These are phyloP conservation scores for Bubo bubo DNA, from an alignment of 2,113 vertebrate genomes.

Conservation along the genomic window DNA sequence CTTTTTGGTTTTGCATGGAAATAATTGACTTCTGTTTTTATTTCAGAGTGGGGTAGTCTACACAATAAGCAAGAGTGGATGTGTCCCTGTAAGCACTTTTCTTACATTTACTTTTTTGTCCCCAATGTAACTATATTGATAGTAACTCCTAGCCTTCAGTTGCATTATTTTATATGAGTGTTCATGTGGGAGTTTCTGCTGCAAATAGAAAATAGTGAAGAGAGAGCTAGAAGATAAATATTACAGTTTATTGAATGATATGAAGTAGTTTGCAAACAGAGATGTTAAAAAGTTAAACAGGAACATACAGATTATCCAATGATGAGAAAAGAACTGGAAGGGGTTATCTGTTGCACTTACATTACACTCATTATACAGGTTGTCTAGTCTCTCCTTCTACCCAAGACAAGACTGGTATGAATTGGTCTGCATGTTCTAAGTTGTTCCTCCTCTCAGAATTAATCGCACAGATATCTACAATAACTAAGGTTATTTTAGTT, in stretches of 20 bases:
- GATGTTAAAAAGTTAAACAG: not conserved
- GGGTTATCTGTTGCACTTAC: not conserved
- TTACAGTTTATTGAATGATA: not conserved
- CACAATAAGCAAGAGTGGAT: slow-evolving; percentile 49
- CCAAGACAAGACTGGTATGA: not conserved
- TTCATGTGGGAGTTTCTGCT: not conserved
- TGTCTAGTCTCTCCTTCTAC: not conserved
- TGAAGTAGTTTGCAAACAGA: not conserved
- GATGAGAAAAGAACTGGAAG: not conserved
- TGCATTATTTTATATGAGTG: not conserved
- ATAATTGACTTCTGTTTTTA: slow-evolving; percentile 4
- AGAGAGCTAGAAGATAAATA: not conserved
- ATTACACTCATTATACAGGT: not conserved
- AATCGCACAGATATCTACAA: not conserved
- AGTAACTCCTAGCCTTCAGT: not conserved
- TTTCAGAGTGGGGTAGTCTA: slow-evolving; percentile 53
- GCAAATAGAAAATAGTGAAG: not conserved
- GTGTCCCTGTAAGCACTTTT: slow-evolving; percentile 53
- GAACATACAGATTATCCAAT: not conserved
- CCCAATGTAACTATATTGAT: not conserved
- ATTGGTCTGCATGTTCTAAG: not conserved
- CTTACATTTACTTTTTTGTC: not conserved
- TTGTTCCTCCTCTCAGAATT: not conserved
- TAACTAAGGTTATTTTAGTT: not conserved
- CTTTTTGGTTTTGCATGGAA: not conserved